Evolutionary conservation across 2,888 invertebrate species (phyloP).

Genomic region (Parnassius mnemosyne): DNA sequence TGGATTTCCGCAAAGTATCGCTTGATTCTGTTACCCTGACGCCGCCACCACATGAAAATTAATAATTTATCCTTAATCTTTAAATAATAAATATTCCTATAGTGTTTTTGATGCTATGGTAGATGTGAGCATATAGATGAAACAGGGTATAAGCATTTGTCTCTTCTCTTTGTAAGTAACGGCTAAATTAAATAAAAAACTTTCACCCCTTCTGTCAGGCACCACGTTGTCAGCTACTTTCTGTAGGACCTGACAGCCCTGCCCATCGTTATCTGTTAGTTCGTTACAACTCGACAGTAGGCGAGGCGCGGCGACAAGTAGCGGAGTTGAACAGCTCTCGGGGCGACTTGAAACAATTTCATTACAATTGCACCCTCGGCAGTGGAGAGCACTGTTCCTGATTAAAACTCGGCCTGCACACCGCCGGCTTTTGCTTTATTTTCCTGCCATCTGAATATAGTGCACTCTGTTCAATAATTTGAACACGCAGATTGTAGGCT

Average conservation of each 20-base stretch:
- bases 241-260: slow-evolving; percentile 16
- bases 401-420: slow-evolving; percentile 56
- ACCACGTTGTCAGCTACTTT: slow-evolving; percentile 13
- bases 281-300: slow-evolving; percentile 15
- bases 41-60: too few relatives aligned
- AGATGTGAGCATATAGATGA: too few relatives aligned
- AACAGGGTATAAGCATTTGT: too few relatives aligned
- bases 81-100: too few relatives aligned
- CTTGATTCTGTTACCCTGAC: too few relatives aligned
- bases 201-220: slow-evolving; percentile 6
- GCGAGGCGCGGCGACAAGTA: slow-evolving; percentile 30
- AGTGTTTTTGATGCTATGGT: too few relatives aligned
- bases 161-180: too few relatives aligned
- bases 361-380: slow-evolving; percentile 48
- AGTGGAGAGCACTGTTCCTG: slow-evolving; percentile 58
- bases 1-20: too few relatives aligned
- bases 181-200: slow-evolving; percentile 3
- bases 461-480: slow-evolving; percentile 20
- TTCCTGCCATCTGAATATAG: slow-evolving; percentile 36
- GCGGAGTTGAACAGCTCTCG: slow-evolving; percentile 39
- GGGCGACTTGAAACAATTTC: slow-evolving; percentile 59
- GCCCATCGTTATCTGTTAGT: slow-evolving; percentile 4
- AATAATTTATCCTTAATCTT: too few relatives aligned
- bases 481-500: slow-evolving; percentile 12
- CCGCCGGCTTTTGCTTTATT: slow-evolving; percentile 48